phyloP scores from a whole-genome alignment of 1,140 invertebrate genomes.

The silkworm (Bombyx mori) region ASM3026992v2 NC_085132.1:550001-550500 shows the following conservation, averaged over 20 bases:
- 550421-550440: conserved; percentile 20
- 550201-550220: conserved; percentile 17
- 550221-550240: conserved; percentile 6
- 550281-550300: conserved; percentile 14
- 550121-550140: conserved; percentile 9
- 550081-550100: conserved; percentile 11
- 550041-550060: not conserved
- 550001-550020: too few species aligned
- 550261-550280: conserved; percentile 15
- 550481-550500: conserved; percentile 27
- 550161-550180: conserved; percentile 9
- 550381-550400: not conserved
- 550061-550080: not conserved
- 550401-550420: conserved; percentile 14
- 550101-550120: conserved; percentile 16
- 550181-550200: conserved; percentile 9
- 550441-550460: conserved; percentile 36
- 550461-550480: conserved; percentile 27
- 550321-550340: not conserved
- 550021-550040: not conserved
- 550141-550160: conserved; percentile 7
- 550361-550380: conserved; percentile 6
- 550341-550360: not conserved
- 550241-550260: conserved; percentile 12
- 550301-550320: conserved; percentile 13